Conservation (phyloP, 2,888 invertebrate genomes). For the Tipula helvola region DNA sequence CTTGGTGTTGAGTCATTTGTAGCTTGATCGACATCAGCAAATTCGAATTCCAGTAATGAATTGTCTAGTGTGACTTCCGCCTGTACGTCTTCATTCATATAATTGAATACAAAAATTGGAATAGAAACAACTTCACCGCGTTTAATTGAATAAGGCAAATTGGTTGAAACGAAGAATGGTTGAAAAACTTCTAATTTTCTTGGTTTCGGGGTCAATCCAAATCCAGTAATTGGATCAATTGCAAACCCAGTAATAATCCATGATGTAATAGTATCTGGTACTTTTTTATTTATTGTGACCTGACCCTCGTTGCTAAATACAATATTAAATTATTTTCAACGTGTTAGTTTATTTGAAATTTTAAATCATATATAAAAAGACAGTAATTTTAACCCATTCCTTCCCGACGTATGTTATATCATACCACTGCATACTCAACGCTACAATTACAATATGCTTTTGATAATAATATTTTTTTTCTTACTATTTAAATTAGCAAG, state of each 20-base stretch:
- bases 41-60: conserved; percentile 64
- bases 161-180: conserved; percentile 72
- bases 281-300: conserved; percentile 44
- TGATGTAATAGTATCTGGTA: conserved; percentile 74
- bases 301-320: conserved; percentile 42
- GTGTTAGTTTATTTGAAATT: background rate
- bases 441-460: too few species aligned
- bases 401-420: too few species aligned
- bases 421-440: too few species aligned
- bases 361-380: too few species aligned
- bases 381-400: too few species aligned
- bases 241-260: conserved; percentile 79
- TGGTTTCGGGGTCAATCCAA: conserved; percentile 58
- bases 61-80: conserved; percentile 78
- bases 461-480: too few species aligned
- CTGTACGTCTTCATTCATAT: conserved; percentile 60
- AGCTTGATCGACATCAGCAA: conserved; percentile 48
- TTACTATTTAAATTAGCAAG: too few species aligned
- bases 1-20: conserved; percentile 50
- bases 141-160: conserved; percentile 78
- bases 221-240: conserved; percentile 58
- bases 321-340: background rate
- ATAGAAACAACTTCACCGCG: conserved; percentile 82
- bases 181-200: conserved; percentile 61
- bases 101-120: conserved; percentile 80